Base-by-base conservation (phyloP, 2,888 invertebrate species). In the Folsomia manolachei region DNA sequence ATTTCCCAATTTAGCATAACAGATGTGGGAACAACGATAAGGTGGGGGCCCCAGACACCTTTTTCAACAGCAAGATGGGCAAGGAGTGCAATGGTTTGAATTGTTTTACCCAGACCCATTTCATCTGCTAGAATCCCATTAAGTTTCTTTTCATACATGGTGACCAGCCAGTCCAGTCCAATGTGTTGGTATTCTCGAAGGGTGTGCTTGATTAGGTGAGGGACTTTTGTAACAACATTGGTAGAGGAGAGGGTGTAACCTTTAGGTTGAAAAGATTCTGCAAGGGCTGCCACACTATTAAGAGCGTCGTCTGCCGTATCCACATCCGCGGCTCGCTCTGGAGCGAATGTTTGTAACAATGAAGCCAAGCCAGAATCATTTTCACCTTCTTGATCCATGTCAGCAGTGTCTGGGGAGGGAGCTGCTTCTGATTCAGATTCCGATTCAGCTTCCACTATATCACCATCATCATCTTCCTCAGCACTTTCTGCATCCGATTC, bases 1-100 rank as follows among this genome's bases (percentile, higher is more conserved):
- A 98, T 95, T 87, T 99, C 99, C 99, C 99, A 99, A 86, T 99
- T 99, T 75, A 99, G 88, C 92, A 99, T 97, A 67, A 99, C 98
- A 79, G 97, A 97, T 19, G 99, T 99, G 73, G 99, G 99, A 79
- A 99, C 99, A 76, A 99, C 93, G 80, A 99, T 96, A 25, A 99
- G 88, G 88, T 99, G 99, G 70, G 99, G 99, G 39, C 99, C 99
- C 99, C 99, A 99, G 83, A 95, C 91, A 79, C 87, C 89, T 82
- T 91, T 91, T 82, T 94, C 95, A 82, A 94, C 93, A 24, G 97
- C 97, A 80, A 97, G 86, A 86, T 97, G 96, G 25, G 96, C 95
- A 76, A 97, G 86, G 78, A 97, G 87, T 9, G 97, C 93, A 82
- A 97, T 97, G 0, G 96, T 97, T 87, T 97, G 97, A 82, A 97